Conservation (phyloP, 2,797 vertebrate species). For the Acridotheres tristis region DNA sequence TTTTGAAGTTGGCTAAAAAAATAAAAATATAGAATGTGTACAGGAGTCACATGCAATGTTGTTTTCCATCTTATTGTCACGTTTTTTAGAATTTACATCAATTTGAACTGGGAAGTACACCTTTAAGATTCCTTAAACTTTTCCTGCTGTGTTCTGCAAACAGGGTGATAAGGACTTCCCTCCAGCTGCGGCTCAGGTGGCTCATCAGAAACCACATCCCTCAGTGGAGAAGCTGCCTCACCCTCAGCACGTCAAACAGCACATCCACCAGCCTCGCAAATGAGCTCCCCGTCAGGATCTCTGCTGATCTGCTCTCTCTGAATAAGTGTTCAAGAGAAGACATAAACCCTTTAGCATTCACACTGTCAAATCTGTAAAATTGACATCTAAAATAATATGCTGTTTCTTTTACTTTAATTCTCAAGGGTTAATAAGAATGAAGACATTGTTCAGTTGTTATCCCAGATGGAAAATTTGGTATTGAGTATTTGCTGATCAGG, state of each 20-base stretch:
- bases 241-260: slow-evolving; percentile 85
- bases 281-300: slow-evolving; percentile 72
- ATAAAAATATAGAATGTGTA: background rate
- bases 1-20: background rate
- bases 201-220: slow-evolving; percentile 96
- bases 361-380: slow-evolving; percentile 53
- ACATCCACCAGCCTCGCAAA: slow-evolving; percentile 98
- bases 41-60: background rate
- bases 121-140: background rate
- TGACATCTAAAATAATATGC: slow-evolving; percentile 22
- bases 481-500: slow-evolving; percentile 9
- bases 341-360: slow-evolving; percentile 29
- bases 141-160: background rate
- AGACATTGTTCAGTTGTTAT: background rate
- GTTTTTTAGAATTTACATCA: background rate
- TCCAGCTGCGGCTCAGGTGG: slow-evolving; percentile 95
- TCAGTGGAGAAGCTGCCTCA: slow-evolving; percentile 87
- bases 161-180: slow-evolving; percentile 99
- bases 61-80: background rate
- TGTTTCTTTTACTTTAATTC: slow-evolving; percentile 37
- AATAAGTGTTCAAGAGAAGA: background rate
- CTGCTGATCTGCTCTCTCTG: background rate
- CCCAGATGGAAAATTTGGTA: background rate
- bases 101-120: background rate
- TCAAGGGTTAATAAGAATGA: slow-evolving; percentile 3